Evolutionary conservation across 2,113 vertebrate genomes (phyloP).

Genomic region (Gymnogyps californianus): DNA sequence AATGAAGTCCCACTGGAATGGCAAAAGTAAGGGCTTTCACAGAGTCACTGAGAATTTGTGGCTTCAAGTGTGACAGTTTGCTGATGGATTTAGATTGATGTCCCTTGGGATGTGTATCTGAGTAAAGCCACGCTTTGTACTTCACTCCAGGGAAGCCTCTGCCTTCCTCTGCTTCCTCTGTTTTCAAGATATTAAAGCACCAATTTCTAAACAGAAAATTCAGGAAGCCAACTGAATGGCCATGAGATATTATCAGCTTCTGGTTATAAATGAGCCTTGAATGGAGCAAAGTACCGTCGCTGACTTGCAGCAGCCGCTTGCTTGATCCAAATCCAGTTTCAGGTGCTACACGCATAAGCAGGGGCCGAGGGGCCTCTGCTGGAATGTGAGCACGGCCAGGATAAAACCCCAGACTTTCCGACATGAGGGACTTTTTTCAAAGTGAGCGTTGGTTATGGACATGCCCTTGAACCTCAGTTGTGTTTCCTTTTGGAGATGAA

Average conservation of each 20-base stretch:
- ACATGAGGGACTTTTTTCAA: background rate
- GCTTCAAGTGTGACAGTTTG: background rate
- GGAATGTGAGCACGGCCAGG: background rate
- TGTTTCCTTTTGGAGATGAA: background rate
- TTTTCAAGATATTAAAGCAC: slow-evolving; percentile 9
- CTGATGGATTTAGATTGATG: slow-evolving; percentile 10
- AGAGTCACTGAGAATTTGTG: background rate
- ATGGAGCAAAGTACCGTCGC: background rate
- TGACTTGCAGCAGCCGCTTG: background rate
- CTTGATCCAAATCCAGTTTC: background rate
- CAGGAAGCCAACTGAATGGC: slow-evolving; percentile 46
- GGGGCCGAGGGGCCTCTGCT: background rate
- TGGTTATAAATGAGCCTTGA: background rate
- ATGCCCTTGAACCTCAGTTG: background rate
- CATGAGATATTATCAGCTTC: slow-evolving; percentile 25
- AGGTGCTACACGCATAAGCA: background rate
- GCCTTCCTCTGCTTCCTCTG: slow-evolving; percentile 12
- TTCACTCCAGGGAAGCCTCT: background rate
- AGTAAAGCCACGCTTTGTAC: background rate
- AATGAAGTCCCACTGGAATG: background rate
- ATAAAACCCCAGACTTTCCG: background rate
- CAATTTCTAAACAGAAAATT: slow-evolving; percentile 24
- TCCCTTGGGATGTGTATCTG: background rate
- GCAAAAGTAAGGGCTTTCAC: background rate
- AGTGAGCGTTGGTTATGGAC: background rate